Base-by-base conservation (phyloP, 2,888 invertebrate genomes). In the Anagyrus pseudococci region DNA sequence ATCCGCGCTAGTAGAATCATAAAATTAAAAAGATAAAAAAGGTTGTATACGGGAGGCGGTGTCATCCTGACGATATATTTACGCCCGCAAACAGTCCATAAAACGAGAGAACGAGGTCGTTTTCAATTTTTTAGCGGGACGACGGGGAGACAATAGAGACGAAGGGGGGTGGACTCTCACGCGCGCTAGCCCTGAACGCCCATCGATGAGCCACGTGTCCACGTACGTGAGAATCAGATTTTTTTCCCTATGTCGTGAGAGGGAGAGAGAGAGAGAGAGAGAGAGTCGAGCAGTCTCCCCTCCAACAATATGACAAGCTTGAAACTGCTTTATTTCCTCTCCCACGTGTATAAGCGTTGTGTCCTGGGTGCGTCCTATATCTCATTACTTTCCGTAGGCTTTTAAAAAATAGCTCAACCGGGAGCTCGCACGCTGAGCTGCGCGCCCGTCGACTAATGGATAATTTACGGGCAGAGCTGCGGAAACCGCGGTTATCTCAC, bases 161-260 rank as follows among this genome's bases (percentile, higher is more conserved):
- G n/a, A n/a, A n/a, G n/a, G n/a, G n/a, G n/a, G n/a, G n/a, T n/a
- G n/a, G n/a, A 41, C 58, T 62, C 56, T 62, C 46, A 62, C 37
- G 44, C 41, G 20, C 53, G 55, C 22, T 52, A 52, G 55, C 58
- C n/a, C n/a, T n/a, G n/a, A 37, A 48, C 37, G 49, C 54, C 2
- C 15, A n/a, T n/a, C n/a, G n/a, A n/a, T n/a, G n/a, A n/a, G 59
- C 19, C 63, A 61, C 66, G 63, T 63, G 66, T 44, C 60, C 22
- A 2, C 2, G 37, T 20, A 63, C 66, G 67, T 67, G 67, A 61
- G 67, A 67, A 67, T 67, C 66, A 40, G 64, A 67, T 58, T 67
- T 66, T 60, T 62, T 63, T 25, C 58, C 61, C 61, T 48, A 40
- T 41, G 59, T 49, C 60, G 66, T 64, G 61, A 67, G 61, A n/a